Base-by-base conservation (phyloP, 1,140 invertebrate genomes). In the Dendrolimus kikuchii region DNA sequence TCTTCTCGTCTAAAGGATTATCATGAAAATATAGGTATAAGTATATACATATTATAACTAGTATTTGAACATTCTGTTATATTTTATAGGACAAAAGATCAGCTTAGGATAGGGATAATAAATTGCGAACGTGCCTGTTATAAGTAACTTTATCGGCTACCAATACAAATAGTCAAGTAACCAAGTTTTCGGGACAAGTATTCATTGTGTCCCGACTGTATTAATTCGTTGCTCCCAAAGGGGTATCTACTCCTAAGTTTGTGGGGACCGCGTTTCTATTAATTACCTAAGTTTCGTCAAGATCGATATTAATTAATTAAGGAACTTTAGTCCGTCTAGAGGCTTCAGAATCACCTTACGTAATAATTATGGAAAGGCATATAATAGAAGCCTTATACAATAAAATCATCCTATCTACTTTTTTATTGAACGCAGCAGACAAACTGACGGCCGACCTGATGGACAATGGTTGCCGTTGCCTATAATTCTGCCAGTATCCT, bases 281-380 rank as follows among this genome's bases (percentile, higher is more conserved):
- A 78, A 78, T 81, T 81, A 77, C 66, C 64, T 54, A 77, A 78
- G 64, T 78, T 81, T 48, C 51, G 38, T 36, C 53, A 45, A 51
- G 62, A 68, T 70, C 75, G 68, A 81, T 81, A 73, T 71, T 76
- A 81, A 81, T 78, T 81, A 78, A 81, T 81, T 78, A 78, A 38
- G 61, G 69, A 72, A 68, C 60, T 73, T 62, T 49, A 60, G 64
- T 69, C 61, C 59, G 58, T 60, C 53, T 53, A 36, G 45, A 46
- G 55, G 55, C 46, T 6, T 36, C 23, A 46, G 9, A 5, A 7
- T 7, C 23, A 23, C 23, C 23, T 23, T 23, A 23, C 1, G 23
- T 23, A 23, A 23, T 23, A 23, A 23, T n/a, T n/a, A n/a, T 23
- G 23, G 23, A 23, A 23, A 23, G 23, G 1, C 23, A 23, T 3